Conservation (phyloP, 2,888 invertebrate genomes). For the Trichopoda pennipes region DNA sequence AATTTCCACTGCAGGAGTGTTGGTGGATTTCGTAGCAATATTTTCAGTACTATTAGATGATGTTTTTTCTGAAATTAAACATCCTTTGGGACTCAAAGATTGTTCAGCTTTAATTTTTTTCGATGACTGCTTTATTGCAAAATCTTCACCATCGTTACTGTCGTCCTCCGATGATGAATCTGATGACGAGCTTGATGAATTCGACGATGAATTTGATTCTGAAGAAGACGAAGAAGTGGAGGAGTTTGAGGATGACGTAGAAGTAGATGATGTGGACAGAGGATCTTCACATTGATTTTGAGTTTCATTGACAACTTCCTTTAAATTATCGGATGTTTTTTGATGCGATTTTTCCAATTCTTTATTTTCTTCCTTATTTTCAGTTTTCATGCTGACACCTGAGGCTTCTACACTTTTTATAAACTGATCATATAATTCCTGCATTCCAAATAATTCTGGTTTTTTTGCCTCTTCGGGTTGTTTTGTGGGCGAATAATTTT, state of each 20-base stretch:
- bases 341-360: not conserved
- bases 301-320: not conserved
- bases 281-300: conserved; percentile 52
- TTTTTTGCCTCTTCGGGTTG: conserved; percentile 6
- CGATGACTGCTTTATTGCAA: conserved; percentile 47
- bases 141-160: conserved; percentile 68
- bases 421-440: conserved; percentile 79
- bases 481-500: not conserved
- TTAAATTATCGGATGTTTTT: not conserved
- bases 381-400: conserved; percentile 70
- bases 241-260: conserved; percentile 65
- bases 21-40: not conserved
- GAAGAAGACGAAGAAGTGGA: conserved; percentile 69
- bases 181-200: conserved; percentile 71
- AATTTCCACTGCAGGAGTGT: conserved; percentile 1
- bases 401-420: conserved; percentile 78
- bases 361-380: conserved; percentile 3
- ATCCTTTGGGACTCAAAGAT: not conserved
- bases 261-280: conserved; percentile 70
- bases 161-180: conserved; percentile 71
- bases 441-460: conserved; percentile 74
- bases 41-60: not conserved
- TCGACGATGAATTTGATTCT: conserved; percentile 66
- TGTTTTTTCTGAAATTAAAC: not conserved
- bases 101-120: conserved; percentile 46